phyloP scores from a whole-genome alignment of 2,797 vertebrate species.

The Hipposideros larvatus region DNA sequence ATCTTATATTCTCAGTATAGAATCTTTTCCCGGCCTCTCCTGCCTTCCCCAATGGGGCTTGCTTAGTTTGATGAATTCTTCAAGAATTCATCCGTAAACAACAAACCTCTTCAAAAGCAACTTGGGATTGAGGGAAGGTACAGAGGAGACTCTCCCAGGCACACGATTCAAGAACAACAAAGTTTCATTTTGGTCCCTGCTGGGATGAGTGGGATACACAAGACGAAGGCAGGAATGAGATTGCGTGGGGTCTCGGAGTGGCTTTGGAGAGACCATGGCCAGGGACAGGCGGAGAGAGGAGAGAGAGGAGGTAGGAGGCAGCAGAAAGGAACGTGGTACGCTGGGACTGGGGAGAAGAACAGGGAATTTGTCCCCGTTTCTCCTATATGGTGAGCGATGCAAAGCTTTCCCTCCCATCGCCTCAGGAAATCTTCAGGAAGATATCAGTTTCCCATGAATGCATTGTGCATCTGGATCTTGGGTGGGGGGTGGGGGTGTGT shows the following conservation, averaged over 20 bases:
- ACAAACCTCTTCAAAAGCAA: neutral
- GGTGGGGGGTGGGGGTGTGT: no score
- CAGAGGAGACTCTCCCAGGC: fast-evolving
- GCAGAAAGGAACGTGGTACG: neutral
- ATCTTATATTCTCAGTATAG: neutral
- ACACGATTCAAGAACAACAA: neutral
- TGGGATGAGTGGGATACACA: neutral
- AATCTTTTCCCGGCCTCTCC: neutral
- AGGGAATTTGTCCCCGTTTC: neutral
- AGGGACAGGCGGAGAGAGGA: neutral
- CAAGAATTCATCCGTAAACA: neutral
- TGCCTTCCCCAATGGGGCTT: neutral
- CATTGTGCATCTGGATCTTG: neutral
- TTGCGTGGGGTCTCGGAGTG: neutral
- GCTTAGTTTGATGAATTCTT: neutral
- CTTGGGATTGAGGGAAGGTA: neutral
- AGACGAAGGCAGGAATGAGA: neutral
- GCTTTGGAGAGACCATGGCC: neutral
- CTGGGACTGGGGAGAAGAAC: neutral
- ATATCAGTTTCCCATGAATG: neutral
- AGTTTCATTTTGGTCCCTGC: neutral
- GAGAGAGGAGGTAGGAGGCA: neutral
- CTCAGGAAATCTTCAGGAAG: neutral
- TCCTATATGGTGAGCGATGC: neutral
- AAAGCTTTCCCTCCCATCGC: neutral